Percentiles rank a stretch among this genome's conserved stretches.
Conservation (phyloP, 1,140 invertebrate species). For the Macrocentrus cingulum region DNA sequence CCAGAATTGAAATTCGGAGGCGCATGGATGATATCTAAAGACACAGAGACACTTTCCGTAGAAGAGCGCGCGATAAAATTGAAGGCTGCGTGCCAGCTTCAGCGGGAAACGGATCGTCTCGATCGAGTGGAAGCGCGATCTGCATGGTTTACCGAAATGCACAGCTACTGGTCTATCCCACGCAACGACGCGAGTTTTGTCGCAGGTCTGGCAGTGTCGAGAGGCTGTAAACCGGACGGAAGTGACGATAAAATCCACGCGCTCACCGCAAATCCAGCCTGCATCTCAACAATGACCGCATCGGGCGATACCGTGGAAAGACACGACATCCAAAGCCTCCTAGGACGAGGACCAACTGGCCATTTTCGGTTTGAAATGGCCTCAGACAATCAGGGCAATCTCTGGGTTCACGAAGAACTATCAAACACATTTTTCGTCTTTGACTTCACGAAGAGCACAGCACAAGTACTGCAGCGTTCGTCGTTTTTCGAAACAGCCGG, state of each 20-base stretch:
- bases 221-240: conserved; percentile 43
- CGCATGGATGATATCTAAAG: conserved; percentile 51
- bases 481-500: conserved; percentile 46
- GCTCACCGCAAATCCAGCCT: conserved; percentile 60
- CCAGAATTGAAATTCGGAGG: conserved; percentile 52
- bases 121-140: conserved; percentile 61
- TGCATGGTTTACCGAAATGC: conserved; percentile 61
- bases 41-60: conserved; percentile 37
- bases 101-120: conserved; percentile 39
- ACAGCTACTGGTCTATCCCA: conserved; percentile 63
- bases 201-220: conserved; percentile 57
- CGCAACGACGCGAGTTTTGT: conserved; percentile 59
- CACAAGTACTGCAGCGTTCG: conserved; percentile 38
- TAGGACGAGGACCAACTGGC: conserved; percentile 31
- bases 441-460: conserved; percentile 38
- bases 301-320: conserved; percentile 45
- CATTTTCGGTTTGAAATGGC: conserved; percentile 40
- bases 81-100: conserved; percentile 34
- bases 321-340: conserved; percentile 39
- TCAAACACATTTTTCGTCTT: conserved; percentile 44
- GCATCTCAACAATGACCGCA: conserved; percentile 55
- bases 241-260: conserved; percentile 58
- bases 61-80: conserved; percentile 49
- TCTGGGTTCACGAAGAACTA: conserved; percentile 22
- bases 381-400: conserved; percentile 32